Evolutionary conservation across 2,113 vertebrate genomes (phyloP).

Genomic region (Clarias gariepinus): DNA sequence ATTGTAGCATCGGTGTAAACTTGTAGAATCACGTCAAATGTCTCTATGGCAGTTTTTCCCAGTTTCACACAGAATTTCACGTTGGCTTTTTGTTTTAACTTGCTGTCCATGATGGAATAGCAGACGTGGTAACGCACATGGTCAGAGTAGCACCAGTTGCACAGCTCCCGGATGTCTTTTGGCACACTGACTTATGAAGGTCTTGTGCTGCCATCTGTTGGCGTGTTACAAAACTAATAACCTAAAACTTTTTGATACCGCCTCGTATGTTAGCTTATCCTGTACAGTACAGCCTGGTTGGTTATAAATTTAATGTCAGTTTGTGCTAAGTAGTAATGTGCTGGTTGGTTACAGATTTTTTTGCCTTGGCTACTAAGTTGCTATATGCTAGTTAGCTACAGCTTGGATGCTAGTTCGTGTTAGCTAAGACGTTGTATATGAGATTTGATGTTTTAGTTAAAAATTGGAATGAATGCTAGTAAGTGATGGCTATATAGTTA

Average conservation of each 20-base stretch:
- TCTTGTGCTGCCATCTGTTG: too few species aligned
- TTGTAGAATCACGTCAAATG: too few species aligned
- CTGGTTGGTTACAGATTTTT: neutral
- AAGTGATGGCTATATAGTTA: neutral
- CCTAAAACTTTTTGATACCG: neutral
- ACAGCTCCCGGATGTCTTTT: too few species aligned
- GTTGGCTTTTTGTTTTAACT: too few species aligned
- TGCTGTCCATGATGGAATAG: too few species aligned
- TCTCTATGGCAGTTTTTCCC: too few species aligned
- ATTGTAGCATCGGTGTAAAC: too few species aligned
- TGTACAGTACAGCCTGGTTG: neutral
- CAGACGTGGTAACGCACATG: too few species aligned
- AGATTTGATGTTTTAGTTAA: neutral
- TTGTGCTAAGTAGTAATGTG: neutral
- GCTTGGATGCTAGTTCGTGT: neutral
- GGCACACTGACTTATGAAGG: too few species aligned
- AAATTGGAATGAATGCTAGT: neutral
- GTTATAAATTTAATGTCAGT: neutral
- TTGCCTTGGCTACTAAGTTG: neutral
- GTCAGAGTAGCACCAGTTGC: too few species aligned
- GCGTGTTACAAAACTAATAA: too few species aligned
- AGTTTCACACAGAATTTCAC: too few species aligned
- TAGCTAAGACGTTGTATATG: neutral
- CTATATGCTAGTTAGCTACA: neutral
- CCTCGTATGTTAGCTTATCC: neutral